Percentiles rank a stretch among this genome's conserved stretches.
phyloP scores from a whole-genome alignment of 1,140 invertebrate genomes.

The Hyphantria cunea region DNA sequence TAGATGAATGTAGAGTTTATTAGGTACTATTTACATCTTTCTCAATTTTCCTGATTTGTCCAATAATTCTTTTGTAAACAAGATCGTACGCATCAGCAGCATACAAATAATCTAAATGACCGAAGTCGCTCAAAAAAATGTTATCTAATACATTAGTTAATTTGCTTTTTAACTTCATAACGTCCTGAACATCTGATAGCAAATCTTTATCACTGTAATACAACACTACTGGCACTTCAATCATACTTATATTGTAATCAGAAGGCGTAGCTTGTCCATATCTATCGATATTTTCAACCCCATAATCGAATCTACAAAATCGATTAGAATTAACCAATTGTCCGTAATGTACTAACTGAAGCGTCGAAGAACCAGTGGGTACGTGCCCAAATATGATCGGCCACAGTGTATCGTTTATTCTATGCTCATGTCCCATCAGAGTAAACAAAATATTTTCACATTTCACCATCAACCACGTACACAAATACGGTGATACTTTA shows the following conservation, averaged over 20 bases:
- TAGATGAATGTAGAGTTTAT: no score
- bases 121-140: constrained; percentile 82
- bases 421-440: constrained; percentile 78
- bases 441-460: constrained; percentile 83
- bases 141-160: constrained; percentile 68
- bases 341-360: constrained; percentile 89
- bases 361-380: constrained; percentile 90
- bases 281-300: constrained; percentile 65
- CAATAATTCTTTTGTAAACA: constrained; percentile 78
- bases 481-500: constrained; percentile 73
- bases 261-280: constrained; percentile 83
- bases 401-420: constrained; percentile 82
- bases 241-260: constrained; percentile 83
- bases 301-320: constrained; percentile 79
- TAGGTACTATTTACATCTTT: no score
- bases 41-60: constrained; percentile 63
- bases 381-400: constrained; percentile 88
- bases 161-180: constrained; percentile 80
- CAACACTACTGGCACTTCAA: constrained; percentile 85
- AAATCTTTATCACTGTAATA: constrained; percentile 87
- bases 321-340: constrained; percentile 82
- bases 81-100: constrained; percentile 82
- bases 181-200: constrained; percentile 83
- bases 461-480: constrained; percentile 71
- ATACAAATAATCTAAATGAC: constrained; percentile 88